A percentile compares a stretch with the other conserved stretches of the same genome.
Evolutionary conservation across 1,140 invertebrate species (phyloP).

Genomic region (Psix sp.): DNA sequence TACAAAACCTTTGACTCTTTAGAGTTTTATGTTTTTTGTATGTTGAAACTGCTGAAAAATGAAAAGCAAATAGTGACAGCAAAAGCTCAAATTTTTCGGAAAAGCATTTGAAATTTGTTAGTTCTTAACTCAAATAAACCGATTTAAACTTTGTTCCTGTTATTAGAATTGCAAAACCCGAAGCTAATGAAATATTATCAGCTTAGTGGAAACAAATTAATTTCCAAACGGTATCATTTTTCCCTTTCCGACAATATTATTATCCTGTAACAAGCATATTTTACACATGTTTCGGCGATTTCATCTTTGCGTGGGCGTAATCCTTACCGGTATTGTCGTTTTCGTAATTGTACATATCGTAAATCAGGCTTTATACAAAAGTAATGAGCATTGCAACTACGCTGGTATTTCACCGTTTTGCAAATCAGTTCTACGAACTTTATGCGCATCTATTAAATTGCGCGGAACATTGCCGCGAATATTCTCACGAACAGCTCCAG

Average conservation of each 20-base stretch:
- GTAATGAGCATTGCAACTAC: slow-evolving; percentile 46
- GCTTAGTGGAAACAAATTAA: background rate
- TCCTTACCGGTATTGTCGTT: slow-evolving; percentile 30
- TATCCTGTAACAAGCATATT: slow-evolving; percentile 27
- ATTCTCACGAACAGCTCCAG: slow-evolving; percentile 2
- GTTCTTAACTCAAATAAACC: too few relatives aligned
- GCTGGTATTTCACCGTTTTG: slow-evolving; percentile 46
- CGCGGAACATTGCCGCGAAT: slow-evolving; percentile 11
- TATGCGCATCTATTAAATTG: slow-evolving; percentile 33
- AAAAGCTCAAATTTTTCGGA: too few relatives aligned
- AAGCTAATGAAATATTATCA: background rate
- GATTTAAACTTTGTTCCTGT: too few relatives aligned
- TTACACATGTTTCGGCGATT: slow-evolving; percentile 39
- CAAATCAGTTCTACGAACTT: slow-evolving; percentile 44
- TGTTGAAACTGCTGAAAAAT: too few relatives aligned
- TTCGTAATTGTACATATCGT: slow-evolving; percentile 51
- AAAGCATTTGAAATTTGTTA: too few relatives aligned
- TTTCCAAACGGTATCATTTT: background rate
- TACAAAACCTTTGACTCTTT: too few relatives aligned
- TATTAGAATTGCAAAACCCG: too few relatives aligned
- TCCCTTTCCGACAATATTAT: slow-evolving; percentile 16
- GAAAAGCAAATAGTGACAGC: too few relatives aligned
- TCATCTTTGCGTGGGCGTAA: slow-evolving; percentile 30
- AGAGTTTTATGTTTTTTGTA: too few relatives aligned
- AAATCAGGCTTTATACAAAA: slow-evolving; percentile 49